These are phyloP conservation scores for Cotesia vestalis DNA, from an alignment of 1,140 invertebrate species.

Conservation along the genomic window DNA sequence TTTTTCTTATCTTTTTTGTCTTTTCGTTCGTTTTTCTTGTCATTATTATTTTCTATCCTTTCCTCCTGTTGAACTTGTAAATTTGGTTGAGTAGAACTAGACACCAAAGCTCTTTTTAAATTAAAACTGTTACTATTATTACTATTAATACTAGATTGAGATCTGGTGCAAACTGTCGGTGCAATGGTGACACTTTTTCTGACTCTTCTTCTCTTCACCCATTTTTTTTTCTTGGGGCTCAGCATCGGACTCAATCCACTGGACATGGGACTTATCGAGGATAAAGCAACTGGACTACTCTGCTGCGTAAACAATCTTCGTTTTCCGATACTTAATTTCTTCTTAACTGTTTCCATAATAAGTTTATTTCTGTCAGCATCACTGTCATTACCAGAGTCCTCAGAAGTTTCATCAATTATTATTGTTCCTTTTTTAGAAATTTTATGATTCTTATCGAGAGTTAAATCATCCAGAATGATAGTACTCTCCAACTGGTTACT, in stretches of 20 bases:
- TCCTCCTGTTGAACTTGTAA: too few relatives aligned
- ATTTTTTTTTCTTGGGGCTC: slow-evolving; percentile 26
- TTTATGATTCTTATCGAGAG: background rate
- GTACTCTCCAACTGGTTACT: background rate
- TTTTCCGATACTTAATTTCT: background rate
- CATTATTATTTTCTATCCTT: background rate
- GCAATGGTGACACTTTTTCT: slow-evolving; percentile 3
- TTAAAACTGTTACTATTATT: too few relatives aligned
- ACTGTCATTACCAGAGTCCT: background rate
- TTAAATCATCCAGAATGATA: background rate
- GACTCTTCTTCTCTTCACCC: slow-evolving; percentile 21
- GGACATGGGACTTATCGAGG: slow-evolving; percentile 16
- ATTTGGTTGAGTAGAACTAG: slow-evolving; percentile 25
- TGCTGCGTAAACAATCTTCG: slow-evolving; percentile 36
- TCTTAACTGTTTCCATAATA: background rate
- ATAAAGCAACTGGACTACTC: slow-evolving; percentile 4
- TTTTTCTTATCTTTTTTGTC: slow-evolving; percentile 37
- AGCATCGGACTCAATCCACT: background rate
- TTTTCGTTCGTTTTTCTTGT: background rate
- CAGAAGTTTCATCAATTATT: slow-evolving; percentile 2
- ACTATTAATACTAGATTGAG: too few relatives aligned
- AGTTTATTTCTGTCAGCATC: background rate
- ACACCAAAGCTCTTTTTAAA: background rate
- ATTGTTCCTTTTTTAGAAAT: background rate
- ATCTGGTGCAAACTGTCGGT: too few relatives aligned